Percentiles rank a stretch among this genome's conserved stretches.
Evolutionary conservation across 2,113 vertebrate species (phyloP).

Genomic region (Nipponia nippon): DNA sequence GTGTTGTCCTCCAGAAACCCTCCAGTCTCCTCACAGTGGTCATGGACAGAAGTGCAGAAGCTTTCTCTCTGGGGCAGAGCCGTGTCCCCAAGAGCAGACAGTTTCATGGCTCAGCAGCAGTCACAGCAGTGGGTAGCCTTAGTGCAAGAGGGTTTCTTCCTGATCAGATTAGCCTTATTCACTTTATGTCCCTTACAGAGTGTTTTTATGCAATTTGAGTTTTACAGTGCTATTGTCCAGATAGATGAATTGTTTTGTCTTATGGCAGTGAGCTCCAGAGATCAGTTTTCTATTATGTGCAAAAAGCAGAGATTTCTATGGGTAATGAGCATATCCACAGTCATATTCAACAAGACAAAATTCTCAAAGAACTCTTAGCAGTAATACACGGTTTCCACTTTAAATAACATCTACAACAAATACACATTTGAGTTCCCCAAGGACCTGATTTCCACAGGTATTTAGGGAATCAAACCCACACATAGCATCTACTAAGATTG

Average conservation of each 20-base stretch:
- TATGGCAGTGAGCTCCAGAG: constrained; percentile 8
- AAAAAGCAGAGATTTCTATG: constrained; percentile 16
- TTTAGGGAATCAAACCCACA: background rate
- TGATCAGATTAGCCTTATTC: constrained; percentile 21
- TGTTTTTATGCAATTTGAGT: background rate
- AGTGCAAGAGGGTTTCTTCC: background rate
- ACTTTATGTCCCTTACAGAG: background rate
- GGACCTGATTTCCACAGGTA: background rate
- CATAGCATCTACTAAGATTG: background rate
- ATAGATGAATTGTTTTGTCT: constrained; percentile 26
- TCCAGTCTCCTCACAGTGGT: background rate
- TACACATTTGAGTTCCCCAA: background rate
- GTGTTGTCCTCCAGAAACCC: background rate
- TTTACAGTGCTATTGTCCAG: constrained; percentile 50
- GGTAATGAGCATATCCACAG: background rate
- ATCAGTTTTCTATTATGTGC: constrained; percentile 39
- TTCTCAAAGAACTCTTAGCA: background rate
- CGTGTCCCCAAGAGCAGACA: background rate
- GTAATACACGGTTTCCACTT: background rate
- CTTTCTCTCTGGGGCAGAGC: background rate
- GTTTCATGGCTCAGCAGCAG: background rate
- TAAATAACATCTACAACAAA: background rate
- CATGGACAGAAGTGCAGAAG: background rate
- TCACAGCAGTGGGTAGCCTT: constrained; percentile 2
- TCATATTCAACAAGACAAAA: background rate